Evolutionary conservation across 2,113 vertebrate species (phyloP), one percentile per base, ranked within the genome.

Genomic region (Salminus brasiliensis): DNA sequence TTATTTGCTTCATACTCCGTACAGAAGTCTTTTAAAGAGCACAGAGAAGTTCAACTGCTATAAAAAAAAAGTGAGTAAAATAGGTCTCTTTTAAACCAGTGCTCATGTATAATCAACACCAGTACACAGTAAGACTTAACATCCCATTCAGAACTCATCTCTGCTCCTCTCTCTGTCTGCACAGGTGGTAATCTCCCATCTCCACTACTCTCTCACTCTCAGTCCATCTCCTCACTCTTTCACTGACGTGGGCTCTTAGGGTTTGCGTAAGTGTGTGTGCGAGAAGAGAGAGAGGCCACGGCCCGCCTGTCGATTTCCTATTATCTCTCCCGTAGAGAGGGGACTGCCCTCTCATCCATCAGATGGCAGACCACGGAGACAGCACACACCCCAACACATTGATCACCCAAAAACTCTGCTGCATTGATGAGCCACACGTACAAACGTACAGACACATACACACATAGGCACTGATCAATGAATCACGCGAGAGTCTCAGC

Each of bases 281-380:
- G 47, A 82, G 76, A 86, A 85, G 90, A 91, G 87, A 83, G 77
- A 85, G 88, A 87, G 88, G 85, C 86, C 75, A 65, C 9, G 25
- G 89, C 90, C 87, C 81, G 90, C 89, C 88, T 93, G 93, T 94
- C 93, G 92, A 94, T 94, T 94, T 94, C 90, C 92, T 89, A 94
- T 94, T 94, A 94, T 93, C 91, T 92, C 87, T 92, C 90, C 87
- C 84, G 85, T 88, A 88, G 89, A 89, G 92, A 73, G 87, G 90
- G 87, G 89, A 87, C 85, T 85, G 92, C 88, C 89, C 87, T 85
- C 88, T 87, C 91, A 93, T 94, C 90, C 87, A 94, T 94, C 93
- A 93, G 83, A 82, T 68, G 80, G 80, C 84, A 85, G 87, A 89
- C 88, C 90, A 88, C 62, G 65, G 18, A 47, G 85, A 81, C 81